Conservation (phyloP, 2,888 invertebrate species). For the Phengaris arion region DNA sequence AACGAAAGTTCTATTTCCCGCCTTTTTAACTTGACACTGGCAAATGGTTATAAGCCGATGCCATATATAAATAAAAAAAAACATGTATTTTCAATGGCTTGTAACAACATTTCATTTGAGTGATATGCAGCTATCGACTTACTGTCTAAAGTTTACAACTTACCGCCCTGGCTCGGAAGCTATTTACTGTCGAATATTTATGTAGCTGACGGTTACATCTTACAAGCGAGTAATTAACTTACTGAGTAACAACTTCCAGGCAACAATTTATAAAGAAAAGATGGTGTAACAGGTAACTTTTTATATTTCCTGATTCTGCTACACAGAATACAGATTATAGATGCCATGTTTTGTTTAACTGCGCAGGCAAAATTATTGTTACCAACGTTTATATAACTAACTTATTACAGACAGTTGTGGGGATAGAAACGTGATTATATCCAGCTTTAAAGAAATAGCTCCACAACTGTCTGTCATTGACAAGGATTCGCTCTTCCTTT, state of each 20-base stretch:
- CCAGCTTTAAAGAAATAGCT: no score
- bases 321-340: not conserved
- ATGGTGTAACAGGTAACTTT: conserved; percentile 6
- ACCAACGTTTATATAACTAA: not conserved
- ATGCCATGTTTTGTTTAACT: not conserved
- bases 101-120: not conserved
- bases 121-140: conserved; percentile 1
- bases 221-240: conserved; percentile 11
- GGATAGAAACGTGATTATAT: no score
- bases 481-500: no score
- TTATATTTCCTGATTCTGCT: not conserved
- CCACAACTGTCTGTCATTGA: no score
- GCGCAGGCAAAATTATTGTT: not conserved
- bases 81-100: not conserved
- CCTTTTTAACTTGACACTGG: no score
- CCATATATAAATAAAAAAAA: not conserved
- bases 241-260: not conserved
- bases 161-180: not conserved
- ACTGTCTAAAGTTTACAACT: conserved; percentile 4
- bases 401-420: no score
- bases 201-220: not conserved
- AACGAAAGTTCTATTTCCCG: no score
- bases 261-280: not conserved
- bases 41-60: no score
- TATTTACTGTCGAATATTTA: conserved; percentile 17